Percentiles rank a stretch among this genome's conserved stretches.
These are phyloP conservation scores for Coenobita brevimanus DNA, from an alignment of 1,140 invertebrate species.

Conservation along the genomic window DNA sequence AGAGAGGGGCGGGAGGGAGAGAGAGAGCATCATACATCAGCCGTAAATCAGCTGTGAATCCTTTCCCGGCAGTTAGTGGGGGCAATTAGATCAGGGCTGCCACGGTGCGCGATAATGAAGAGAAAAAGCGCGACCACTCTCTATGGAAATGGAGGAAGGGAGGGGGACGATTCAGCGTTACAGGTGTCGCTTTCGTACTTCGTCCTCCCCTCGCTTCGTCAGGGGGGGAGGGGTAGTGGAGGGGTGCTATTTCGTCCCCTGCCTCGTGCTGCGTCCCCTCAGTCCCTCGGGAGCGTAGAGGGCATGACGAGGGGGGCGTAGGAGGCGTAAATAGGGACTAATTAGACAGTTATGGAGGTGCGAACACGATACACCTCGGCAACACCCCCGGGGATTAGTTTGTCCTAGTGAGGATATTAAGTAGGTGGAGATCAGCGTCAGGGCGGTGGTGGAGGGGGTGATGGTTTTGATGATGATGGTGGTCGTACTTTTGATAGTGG, in stretches of 20 bases:
- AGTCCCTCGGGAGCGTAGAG: no score
- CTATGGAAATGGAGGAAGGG: constrained; percentile 43
- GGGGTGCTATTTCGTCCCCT: no score
- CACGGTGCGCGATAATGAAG: constrained; percentile 57
- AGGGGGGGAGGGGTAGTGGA: background rate
- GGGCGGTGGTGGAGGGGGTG: background rate
- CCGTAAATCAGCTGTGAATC: constrained; percentile 63
- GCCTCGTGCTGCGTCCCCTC: no score
- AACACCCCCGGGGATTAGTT: constrained; percentile 11
- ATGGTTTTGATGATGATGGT: background rate
- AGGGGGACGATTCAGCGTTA: background rate
- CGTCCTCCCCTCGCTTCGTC: no score
- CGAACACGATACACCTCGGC: constrained; percentile 31
- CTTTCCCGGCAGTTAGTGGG: constrained; percentile 62
- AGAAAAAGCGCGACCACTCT: constrained; percentile 52
- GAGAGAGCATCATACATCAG: constrained; percentile 50
- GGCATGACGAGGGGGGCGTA: background rate
- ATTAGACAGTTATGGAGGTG: constrained; percentile 39
- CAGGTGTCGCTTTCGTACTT: no score
- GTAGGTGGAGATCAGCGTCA: background rate
- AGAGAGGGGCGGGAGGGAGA: background rate
- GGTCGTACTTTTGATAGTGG: background rate
- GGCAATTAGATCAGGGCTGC: constrained; percentile 62
- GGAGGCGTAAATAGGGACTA: constrained; percentile 41
- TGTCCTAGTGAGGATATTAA: constrained; percentile 8